Conservation (phyloP, 2,113 vertebrate species). For the Aplodontia rufa region DNA sequence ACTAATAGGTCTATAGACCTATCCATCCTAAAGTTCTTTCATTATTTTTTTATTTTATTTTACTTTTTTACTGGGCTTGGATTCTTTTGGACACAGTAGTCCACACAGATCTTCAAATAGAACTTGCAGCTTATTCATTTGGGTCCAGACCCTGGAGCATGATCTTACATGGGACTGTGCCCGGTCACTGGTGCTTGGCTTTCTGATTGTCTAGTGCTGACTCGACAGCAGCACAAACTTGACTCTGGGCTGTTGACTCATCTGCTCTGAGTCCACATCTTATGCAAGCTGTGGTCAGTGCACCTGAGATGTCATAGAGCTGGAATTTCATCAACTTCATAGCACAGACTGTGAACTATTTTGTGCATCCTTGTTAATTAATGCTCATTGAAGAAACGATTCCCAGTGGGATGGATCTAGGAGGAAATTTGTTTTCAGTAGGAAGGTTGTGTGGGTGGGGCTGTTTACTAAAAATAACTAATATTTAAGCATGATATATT, state of each 20-base stretch:
- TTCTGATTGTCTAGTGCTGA: neutral
- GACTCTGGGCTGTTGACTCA: neutral
- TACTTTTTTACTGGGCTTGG: neutral
- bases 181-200: neutral
- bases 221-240: neutral
- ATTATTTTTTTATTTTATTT: too few relatives aligned
- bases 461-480: neutral
- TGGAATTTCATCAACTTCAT: neutral
- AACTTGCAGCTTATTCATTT: neutral
- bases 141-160: neutral
- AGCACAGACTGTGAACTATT: neutral
- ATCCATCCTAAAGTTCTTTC: neutral
- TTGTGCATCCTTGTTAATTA: neutral
- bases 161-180: neutral
- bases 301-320: neutral
- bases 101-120: neutral
- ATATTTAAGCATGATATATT: neutral
- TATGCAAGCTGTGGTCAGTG: neutral
- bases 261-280: neutral
- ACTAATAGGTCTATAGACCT: too few relatives aligned
- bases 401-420: neutral
- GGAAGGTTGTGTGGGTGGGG: neutral
- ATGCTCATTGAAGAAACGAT: neutral
- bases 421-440: neutral
- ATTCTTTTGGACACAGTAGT: neutral